Evolutionary conservation across 2,797 vertebrate species (phyloP), one percentile per base, ranked within the genome.

Genomic region (Pempheris klunzingeri): DNA sequence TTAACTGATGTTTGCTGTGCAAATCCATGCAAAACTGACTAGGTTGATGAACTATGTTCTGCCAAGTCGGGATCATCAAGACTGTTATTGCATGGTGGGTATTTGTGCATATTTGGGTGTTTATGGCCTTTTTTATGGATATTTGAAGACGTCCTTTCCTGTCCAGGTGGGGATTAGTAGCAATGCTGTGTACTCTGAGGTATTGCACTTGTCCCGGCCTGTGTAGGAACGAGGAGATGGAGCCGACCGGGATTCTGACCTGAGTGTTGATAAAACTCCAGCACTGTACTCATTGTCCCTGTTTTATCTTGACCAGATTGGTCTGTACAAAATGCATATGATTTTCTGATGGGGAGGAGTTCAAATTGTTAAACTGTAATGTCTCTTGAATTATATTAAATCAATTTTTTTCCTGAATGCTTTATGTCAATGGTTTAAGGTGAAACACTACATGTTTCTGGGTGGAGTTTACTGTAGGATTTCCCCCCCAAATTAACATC

Each of bases 201-300:
- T 99, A 99, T 99, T 99, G 98, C 98, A 99, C 98, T 99, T 99
- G 98, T 99, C 98, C 98, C 98, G 98, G 98, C 98, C 98, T 99
- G 98, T 99, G 95, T 95, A 96, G 96, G 96, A 96, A 93, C 88
- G 94, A 94, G 96, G 96, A 96, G 94, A 96, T 95, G 79, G 34
- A 87, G 67, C 75, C 63, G 41, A 74, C 36, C 44, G 17, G 18
- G 26, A 52, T 22, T 17, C 9, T 70, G 20, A 70, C 15, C 17
- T 0, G 0, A 38, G n/a, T 20, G 17, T 53, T 53, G 2, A 32
- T 26, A 24, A 38, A 74, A 43, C 18, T n/a, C n/a, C n/a, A n/a
- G n/a, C 20, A 9, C 14, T 46, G 12, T 22, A 2, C 36, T 36
- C 3, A 12, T 2, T 8, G 18, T 26, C 68, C 5, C 5, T 47